Conservation (phyloP, 2,113 vertebrate genomes). For the Argyrosomus japonicus region DNA sequence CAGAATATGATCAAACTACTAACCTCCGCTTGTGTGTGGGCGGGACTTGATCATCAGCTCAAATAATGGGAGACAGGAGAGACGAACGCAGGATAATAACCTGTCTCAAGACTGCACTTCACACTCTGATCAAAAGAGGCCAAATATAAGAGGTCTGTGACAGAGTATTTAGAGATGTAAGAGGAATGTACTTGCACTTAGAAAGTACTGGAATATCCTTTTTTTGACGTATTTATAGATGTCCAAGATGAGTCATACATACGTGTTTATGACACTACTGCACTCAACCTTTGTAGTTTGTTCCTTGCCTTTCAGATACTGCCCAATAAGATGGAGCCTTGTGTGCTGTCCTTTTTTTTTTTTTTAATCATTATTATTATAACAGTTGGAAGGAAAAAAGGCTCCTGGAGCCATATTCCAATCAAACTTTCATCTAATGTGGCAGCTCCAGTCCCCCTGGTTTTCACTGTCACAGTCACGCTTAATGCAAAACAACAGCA, state of each 20-base stretch:
- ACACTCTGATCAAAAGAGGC: slow-evolving; percentile 60
- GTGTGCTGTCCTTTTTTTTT: neutral
- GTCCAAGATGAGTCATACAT: slow-evolving; percentile 7
- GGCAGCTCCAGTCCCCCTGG: slow-evolving; percentile 43
- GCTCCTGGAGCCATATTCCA: slow-evolving; percentile 32
- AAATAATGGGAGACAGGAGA: slow-evolving; percentile 51
- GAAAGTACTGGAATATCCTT: neutral
- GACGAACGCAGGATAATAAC: slow-evolving; percentile 54
- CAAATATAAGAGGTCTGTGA: slow-evolving; percentile 7
- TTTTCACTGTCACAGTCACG: slow-evolving; percentile 20
- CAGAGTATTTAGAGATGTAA: neutral
- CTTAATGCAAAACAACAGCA: slow-evolving; percentile 64
- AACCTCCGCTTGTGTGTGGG: slow-evolving; percentile 11
- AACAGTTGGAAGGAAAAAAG: slow-evolving; percentile 26
- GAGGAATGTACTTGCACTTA: neutral
- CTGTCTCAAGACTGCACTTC: slow-evolving; percentile 43
- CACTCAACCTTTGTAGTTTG: neutral
- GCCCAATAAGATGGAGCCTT: neutral
- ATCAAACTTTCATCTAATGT: slow-evolving; percentile 42
- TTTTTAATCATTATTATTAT: slow-evolving; percentile 35
- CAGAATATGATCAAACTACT: neutral
- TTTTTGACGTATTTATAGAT: slow-evolving; percentile 31
- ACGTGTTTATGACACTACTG: neutral
- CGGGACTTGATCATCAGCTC: neutral
- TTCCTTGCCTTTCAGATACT: slow-evolving; percentile 14